Evolutionary conservation across 2,113 vertebrate species (phyloP).

Genomic region (Entelurus aequoreus): DNA sequence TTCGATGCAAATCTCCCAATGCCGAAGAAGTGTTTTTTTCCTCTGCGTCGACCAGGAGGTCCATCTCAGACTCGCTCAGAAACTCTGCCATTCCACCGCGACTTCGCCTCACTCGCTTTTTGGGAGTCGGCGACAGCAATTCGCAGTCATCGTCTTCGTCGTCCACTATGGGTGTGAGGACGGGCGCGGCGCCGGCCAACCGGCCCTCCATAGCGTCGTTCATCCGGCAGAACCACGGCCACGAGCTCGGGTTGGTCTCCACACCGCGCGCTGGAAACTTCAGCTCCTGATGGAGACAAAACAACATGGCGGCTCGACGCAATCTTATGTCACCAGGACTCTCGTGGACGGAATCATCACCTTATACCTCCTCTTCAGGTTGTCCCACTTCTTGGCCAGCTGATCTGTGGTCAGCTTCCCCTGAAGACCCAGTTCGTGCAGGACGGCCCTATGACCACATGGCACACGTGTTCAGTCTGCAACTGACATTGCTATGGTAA

Average conservation of each 20-base stretch:
- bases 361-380: slow-evolving; percentile 69
- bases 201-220: slow-evolving; percentile 72
- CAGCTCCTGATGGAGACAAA: slow-evolving; percentile 50
- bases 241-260: slow-evolving; percentile 63
- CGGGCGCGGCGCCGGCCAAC: slow-evolving; percentile 46
- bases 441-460: slow-evolving; percentile 53
- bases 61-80: slow-evolving; percentile 65
- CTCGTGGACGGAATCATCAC: slow-evolving; percentile 13
- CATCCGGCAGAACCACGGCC: slow-evolving; percentile 75
- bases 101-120: slow-evolving; percentile 42
- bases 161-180: slow-evolving; percentile 57
- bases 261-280: slow-evolving; percentile 57
- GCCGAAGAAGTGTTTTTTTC: slow-evolving; percentile 49
- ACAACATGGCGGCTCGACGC: not conserved
- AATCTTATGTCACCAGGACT: not conserved
- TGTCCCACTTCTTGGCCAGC: slow-evolving; percentile 70
- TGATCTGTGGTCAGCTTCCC: slow-evolving; percentile 68
- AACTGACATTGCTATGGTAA: not conserved
- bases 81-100: slow-evolving; percentile 60
- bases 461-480: not conserved
- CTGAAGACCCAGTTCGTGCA: slow-evolving; percentile 64
- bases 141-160: slow-evolving; percentile 64
- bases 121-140: slow-evolving; percentile 40
- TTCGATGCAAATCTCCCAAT: slow-evolving; percentile 46
- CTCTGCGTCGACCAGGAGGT: slow-evolving; percentile 56